phyloP scores from a whole-genome alignment of 2,888 invertebrate genomes.

The Cybosia mesomella region DNA sequence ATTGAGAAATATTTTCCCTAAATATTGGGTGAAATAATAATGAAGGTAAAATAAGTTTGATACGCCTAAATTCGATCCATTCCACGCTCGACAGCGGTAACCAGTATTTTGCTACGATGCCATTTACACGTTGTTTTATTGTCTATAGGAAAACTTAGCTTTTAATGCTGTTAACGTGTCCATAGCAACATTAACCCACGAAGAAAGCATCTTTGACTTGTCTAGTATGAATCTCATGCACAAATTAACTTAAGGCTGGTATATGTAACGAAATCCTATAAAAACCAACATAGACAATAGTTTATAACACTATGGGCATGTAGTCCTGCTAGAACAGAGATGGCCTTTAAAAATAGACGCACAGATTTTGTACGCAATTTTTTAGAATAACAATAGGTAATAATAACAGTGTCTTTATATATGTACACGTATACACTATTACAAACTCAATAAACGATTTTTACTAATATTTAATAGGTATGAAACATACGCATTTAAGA shows the following conservation, averaged over 20 bases:
- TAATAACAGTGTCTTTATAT: conserved; percentile 63
- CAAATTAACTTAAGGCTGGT: conserved; percentile 31
- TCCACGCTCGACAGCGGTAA: conserved; percentile 63
- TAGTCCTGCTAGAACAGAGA: conserved; percentile 61
- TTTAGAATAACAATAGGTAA: conserved; percentile 47
- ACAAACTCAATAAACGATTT: conserved; percentile 49
- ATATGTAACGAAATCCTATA: conserved; percentile 42
- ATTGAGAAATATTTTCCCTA: conserved; percentile 34
- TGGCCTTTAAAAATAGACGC: conserved; percentile 58
- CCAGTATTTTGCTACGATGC: conserved; percentile 80
- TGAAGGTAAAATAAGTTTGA: conserved; percentile 60
- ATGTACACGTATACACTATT: conserved; percentile 51
- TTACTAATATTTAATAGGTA: conserved; percentile 48
- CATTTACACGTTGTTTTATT: conserved; percentile 70
- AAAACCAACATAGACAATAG: conserved; percentile 27
- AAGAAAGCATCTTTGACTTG: not conserved
- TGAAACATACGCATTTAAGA: conserved; percentile 67
- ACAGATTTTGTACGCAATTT: conserved; percentile 59
- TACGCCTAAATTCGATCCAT: conserved; percentile 80
- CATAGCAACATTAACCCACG: conserved; percentile 34
- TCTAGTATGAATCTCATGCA: conserved; percentile 37
- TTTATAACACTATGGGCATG: conserved; percentile 47
- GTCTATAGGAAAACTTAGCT: conserved; percentile 72
- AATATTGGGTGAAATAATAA: conserved; percentile 55
- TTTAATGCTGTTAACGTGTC: conserved; percentile 59